phyloP scores from a whole-genome alignment of 2,797 vertebrate genomes.

The Sarcophilus harrisii region DNA sequence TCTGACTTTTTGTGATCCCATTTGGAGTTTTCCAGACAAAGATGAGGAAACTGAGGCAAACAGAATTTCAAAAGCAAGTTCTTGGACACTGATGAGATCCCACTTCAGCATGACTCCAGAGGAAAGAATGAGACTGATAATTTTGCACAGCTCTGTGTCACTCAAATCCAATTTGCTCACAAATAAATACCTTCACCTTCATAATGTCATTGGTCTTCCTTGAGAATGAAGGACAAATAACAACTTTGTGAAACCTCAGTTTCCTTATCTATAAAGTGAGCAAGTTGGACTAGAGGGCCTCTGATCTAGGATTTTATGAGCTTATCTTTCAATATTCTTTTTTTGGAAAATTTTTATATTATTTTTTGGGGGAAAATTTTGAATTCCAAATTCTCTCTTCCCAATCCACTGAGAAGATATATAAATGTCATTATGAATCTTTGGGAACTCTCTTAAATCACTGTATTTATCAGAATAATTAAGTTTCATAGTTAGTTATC shows the following conservation, averaged over 20 bases:
- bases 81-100: not conserved
- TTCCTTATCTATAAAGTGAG: not conserved
- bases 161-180: not conserved
- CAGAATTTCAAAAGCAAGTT: not conserved
- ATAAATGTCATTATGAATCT: too few relatives aligned
- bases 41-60: not conserved
- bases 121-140: not conserved
- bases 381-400: not conserved
- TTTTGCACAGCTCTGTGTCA: not conserved
- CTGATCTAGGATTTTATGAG: not conserved
- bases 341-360: too few relatives aligned
- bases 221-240: not conserved
- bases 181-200: not conserved
- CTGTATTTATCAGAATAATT: too few relatives aligned
- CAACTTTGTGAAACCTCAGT: not conserved
- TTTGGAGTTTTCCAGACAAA: not conserved
- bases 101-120: not conserved
- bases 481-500: too few relatives aligned
- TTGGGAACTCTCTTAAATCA: too few relatives aligned
- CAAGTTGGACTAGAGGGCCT: not conserved
- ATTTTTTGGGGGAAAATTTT: not conserved
- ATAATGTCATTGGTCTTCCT: not conserved
- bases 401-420: not conserved
- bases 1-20: not conserved
- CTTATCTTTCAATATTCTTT: not conserved